Conservation (phyloP, 2,888 invertebrate species). For the Agonopterix arenella region DNA sequence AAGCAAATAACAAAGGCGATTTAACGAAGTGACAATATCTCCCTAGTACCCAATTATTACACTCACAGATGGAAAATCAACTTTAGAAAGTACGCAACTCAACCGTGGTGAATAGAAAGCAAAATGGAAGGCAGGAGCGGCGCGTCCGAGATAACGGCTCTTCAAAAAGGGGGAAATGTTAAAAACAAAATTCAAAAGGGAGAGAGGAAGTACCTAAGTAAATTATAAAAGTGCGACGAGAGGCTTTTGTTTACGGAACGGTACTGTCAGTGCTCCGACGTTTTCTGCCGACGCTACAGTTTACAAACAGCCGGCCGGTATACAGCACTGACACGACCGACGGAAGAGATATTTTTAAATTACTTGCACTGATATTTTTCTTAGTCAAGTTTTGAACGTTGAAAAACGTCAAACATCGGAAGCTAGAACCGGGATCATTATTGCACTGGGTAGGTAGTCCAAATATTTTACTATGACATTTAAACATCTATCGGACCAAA, state of each 20-base stretch:
- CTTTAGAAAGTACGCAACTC: constrained; percentile 5
- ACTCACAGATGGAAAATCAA: constrained; percentile 8
- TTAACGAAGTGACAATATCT: constrained; percentile 6
- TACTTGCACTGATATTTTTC: no score
- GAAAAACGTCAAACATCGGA: no score
- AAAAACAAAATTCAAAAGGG: constrained; percentile 62
- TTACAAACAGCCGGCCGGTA: background rate
- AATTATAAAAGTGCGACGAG: constrained; percentile 61
- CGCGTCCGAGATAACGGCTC: constrained; percentile 52
- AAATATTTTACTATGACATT: no score
- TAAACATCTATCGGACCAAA: no score
- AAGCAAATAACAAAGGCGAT: background rate
- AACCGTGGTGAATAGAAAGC: constrained; percentile 48
- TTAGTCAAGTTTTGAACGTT: no score
- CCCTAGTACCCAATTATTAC: constrained; percentile 4
- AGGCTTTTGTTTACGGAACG: constrained; percentile 52
- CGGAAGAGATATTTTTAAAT: background rate
- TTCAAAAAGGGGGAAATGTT: constrained; percentile 54
- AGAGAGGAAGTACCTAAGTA: constrained; percentile 54
- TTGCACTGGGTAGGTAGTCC: background rate
- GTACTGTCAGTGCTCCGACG: constrained; percentile 39
- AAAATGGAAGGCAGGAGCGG: constrained; percentile 45
- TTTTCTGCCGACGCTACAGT: constrained; percentile 20
- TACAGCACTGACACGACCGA: constrained; percentile 9
- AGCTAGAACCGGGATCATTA: background rate